Percentiles rank a stretch among this genome's conserved stretches.
Conservation (phyloP, 2,113 vertebrate species). For the Hippocampus zosterae region DNA sequence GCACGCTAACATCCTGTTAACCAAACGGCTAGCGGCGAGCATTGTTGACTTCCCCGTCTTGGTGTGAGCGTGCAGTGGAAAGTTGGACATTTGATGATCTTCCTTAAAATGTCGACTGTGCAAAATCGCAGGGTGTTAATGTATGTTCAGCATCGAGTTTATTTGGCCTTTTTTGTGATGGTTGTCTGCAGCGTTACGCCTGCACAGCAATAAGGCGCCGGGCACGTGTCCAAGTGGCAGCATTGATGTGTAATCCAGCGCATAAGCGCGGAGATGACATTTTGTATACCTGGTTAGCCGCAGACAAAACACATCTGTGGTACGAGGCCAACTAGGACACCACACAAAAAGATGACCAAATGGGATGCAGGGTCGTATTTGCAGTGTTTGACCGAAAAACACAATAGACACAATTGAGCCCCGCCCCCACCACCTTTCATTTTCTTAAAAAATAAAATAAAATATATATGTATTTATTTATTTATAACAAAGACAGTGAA, state of each 20-base stretch:
- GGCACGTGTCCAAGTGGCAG: constrained; percentile 28
- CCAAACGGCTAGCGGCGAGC: constrained; percentile 19
- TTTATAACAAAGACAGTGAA: too few species aligned
- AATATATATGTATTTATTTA: too few species aligned
- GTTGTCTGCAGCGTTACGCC: constrained; percentile 49
- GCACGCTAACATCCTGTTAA: constrained; percentile 22
- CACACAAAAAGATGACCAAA: not conserved
- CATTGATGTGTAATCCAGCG: constrained; percentile 25
- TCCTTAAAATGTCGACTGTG: not conserved
- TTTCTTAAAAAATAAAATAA: too few species aligned
- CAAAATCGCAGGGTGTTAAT: not conserved
- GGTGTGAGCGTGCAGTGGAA: not conserved
- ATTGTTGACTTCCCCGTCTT: constrained; percentile 12
- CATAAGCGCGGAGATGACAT: constrained; percentile 9
- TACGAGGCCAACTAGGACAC: not conserved
- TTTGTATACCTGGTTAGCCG: constrained; percentile 20
- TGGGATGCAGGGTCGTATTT: not conserved
- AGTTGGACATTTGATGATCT: constrained; percentile 12
- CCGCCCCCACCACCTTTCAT: too few species aligned
- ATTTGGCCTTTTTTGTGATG: constrained; percentile 57
- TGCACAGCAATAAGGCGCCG: constrained; percentile 27
- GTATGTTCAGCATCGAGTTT: constrained; percentile 12
- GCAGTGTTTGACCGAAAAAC: too few species aligned
- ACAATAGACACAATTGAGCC: not conserved
- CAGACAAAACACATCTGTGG: constrained; percentile 1